A percentile compares a stretch with the other conserved stretches of the same genome.
Evolutionary conservation across 1,140 invertebrate species (phyloP).

Genomic region (Drosophila orena): DNA sequence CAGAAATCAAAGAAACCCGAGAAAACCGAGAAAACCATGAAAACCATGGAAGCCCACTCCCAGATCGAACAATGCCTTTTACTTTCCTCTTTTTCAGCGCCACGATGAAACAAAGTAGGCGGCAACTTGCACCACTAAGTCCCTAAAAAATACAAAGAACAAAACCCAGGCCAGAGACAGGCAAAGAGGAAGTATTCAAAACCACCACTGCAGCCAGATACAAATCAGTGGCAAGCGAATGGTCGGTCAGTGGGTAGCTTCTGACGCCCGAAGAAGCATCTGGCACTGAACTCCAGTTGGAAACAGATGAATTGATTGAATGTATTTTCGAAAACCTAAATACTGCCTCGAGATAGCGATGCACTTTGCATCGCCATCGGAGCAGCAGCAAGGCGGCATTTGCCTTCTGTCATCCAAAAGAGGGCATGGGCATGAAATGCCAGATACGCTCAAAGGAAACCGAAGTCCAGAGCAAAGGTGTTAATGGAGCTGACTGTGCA

Average conservation of each 20-base stretch:
- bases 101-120: conserved; percentile 56
- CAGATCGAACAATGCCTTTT: conserved; percentile 52
- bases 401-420: conserved; percentile 32
- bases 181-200: conserved; percentile 6
- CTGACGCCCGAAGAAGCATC: neutral
- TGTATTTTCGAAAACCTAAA: neutral
- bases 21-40: neutral
- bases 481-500: conserved; percentile 31
- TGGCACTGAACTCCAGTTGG: neutral
- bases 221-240: neutral
- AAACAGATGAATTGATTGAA: no score
- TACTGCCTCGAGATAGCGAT: neutral
- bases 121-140: conserved; percentile 32
- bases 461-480: conserved; percentile 30
- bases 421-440: conserved; percentile 36
- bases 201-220: conserved; percentile 1
- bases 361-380: conserved; percentile 20
- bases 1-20: conserved; percentile 1
- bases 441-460: conserved; percentile 47
- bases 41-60: neutral
- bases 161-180: neutral
- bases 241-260: conserved; percentile 14
- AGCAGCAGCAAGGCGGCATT: conserved; percentile 4
- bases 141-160: conserved; percentile 10
- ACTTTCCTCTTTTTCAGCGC: conserved; percentile 39